phyloP scores from a whole-genome alignment of 1,140 invertebrate species.

The Leptonema lineaticorne region DNA sequence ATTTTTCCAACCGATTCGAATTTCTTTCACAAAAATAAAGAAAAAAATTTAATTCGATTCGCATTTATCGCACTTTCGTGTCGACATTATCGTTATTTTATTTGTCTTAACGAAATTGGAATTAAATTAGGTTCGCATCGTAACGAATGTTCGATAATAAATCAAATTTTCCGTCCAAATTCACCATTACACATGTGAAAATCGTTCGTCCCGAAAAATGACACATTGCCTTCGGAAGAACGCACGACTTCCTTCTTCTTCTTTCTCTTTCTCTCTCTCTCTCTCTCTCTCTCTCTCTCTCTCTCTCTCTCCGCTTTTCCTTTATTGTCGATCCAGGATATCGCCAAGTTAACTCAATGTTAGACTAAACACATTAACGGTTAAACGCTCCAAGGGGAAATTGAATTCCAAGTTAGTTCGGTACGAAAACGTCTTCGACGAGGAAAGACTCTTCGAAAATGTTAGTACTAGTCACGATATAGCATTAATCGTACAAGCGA shows the following conservation, averaged over 20 bases:
- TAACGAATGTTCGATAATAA: neutral
- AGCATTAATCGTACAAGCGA: too few relatives aligned
- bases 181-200: neutral
- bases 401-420: slow-evolving; percentile 14
- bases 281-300: too few relatives aligned
- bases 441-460: slow-evolving; percentile 5
- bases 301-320: too few relatives aligned
- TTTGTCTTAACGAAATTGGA: too few relatives aligned
- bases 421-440: neutral
- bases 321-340: slow-evolving; percentile 2
- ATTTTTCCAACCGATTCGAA: too few relatives aligned
- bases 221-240: too few relatives aligned
- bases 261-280: too few relatives aligned
- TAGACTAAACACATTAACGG: slow-evolving; percentile 13
- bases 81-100: neutral
- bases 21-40: too few relatives aligned
- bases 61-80: neutral
- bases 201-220: neutral
- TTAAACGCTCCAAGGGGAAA: neutral
- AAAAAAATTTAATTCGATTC: too few relatives aligned
- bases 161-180: neutral
- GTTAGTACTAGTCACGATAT: too few relatives aligned
- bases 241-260: too few relatives aligned
- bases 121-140: slow-evolving; percentile 2
- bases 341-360: neutral